Conservation (phyloP, 2,888 invertebrate genomes). For the Aporophyla lueneburgensis region DNA sequence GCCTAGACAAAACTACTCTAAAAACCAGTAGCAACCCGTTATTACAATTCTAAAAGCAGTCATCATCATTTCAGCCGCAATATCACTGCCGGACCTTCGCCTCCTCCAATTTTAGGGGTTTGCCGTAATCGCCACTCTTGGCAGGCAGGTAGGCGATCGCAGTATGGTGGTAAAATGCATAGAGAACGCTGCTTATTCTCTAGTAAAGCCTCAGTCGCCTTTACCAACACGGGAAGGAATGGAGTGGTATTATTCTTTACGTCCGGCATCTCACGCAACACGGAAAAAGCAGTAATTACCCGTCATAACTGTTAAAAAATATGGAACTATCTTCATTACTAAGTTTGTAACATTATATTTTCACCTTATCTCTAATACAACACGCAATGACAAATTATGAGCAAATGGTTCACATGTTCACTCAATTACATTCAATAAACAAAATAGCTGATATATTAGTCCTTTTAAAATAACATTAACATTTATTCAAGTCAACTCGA, state of each 20-base stretch:
- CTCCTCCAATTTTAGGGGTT: no score
- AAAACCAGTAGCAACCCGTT: background rate
- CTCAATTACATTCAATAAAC: slow-evolving; percentile 16
- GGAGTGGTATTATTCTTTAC: no score
- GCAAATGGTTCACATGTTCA: background rate
- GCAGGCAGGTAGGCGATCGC: no score
- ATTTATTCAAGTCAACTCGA: background rate
- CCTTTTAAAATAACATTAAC: slow-evolving; percentile 16
- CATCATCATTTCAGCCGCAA: no score
- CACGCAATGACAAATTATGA: slow-evolving; percentile 2
- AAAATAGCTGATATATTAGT: background rate
- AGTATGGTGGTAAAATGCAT: no score
- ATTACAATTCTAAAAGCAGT: no score
- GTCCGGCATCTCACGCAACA: no score
- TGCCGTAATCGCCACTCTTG: no score
- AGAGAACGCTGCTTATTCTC: no score
- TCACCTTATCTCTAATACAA: background rate
- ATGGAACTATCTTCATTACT: background rate
- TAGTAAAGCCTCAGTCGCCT: no score
- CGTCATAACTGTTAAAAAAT: background rate
- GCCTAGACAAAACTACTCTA: background rate
- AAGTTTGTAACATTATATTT: background rate
- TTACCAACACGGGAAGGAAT: no score
- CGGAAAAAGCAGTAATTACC: background rate
- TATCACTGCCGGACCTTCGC: no score